These are phyloP conservation scores for Agrotis puta DNA, from an alignment of 2,888 invertebrate species.

Conservation along the genomic window DNA sequence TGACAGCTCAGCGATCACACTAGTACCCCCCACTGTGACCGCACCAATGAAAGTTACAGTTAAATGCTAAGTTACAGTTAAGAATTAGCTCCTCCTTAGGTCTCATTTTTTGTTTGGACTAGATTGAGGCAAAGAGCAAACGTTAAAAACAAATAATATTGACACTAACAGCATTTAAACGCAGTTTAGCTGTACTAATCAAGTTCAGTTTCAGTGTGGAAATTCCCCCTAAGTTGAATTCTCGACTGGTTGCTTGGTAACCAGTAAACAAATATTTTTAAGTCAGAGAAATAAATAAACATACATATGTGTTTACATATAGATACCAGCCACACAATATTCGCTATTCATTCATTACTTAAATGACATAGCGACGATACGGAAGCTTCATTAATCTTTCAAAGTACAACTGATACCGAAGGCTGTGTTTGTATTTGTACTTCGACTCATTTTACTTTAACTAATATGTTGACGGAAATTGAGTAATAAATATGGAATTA, in stretches of 20 bases:
- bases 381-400: slow-evolving; percentile 22
- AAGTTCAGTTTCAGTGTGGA: no score
- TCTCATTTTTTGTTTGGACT: no score
- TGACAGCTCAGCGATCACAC: no score
- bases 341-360: slow-evolving; percentile 20
- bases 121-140: no score
- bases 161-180: no score
- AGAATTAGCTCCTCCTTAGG: no score
- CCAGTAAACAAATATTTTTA: not conserved
- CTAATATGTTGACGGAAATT: not conserved
- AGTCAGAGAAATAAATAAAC: not conserved
- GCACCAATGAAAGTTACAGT: no score
- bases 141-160: no score
- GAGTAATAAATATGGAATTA: not conserved
- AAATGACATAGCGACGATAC: slow-evolving; percentile 18
- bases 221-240: not conserved
- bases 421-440: not conserved
- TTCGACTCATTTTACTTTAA: slow-evolving; percentile 1
- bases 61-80: no score
- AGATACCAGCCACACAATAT: slow-evolving; percentile 9
- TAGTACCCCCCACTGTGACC: no score
- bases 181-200: no score
- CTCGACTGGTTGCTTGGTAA: no score
- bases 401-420: not conserved
- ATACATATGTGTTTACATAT: not conserved